Conservation (phyloP, 2,113 vertebrate genomes). For the Zosterops japonicus region DNA sequence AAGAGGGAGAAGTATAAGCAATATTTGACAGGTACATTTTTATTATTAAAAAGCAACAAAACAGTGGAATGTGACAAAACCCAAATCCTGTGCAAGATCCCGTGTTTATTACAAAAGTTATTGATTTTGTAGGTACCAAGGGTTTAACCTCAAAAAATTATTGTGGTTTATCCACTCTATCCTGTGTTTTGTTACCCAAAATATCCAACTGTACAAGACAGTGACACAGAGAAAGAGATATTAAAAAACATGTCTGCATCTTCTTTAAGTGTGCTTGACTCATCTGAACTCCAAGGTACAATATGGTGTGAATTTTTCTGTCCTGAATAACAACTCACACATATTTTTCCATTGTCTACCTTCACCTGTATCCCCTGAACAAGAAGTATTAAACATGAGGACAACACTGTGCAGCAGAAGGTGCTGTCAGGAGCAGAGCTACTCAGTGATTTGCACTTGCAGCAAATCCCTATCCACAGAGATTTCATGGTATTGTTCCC, state of each 20-base stretch:
- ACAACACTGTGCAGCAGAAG: not conserved
- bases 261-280: constrained; percentile 30
- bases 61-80: not conserved
- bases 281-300: constrained; percentile 50
- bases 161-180: not conserved
- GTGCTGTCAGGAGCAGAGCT: not conserved
- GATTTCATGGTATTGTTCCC: accelerated
- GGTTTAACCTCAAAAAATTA: not conserved
- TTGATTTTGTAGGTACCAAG: not conserved
- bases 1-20: not conserved
- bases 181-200: constrained; percentile 1
- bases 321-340: constrained; percentile 8
- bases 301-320: not conserved
- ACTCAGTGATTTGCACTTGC: not conserved
- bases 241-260: not conserved
- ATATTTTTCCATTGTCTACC: not conserved
- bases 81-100: not conserved
- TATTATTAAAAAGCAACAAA: not conserved
- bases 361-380: not conserved
- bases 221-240: not conserved
- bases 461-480: not conserved
- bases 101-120: not conserved
- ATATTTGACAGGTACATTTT: not conserved
- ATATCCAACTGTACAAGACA: not conserved
- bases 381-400: not conserved